These are phyloP conservation scores for Camarhynchus parvulus DNA, from an alignment of 2,113 vertebrate genomes.

Conservation along the genomic window DNA sequence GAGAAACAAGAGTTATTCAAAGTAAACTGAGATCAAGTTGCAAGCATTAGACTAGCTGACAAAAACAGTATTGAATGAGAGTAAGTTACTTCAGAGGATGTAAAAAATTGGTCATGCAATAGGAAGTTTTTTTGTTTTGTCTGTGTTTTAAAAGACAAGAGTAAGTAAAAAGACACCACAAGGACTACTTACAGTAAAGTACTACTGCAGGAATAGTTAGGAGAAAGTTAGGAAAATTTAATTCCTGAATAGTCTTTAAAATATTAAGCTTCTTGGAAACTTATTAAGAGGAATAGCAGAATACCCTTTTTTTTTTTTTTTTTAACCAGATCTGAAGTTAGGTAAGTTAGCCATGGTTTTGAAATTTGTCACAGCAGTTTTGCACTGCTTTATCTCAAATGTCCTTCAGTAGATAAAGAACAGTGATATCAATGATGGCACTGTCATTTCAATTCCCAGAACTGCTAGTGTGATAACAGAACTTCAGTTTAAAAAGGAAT, in stretches of 20 bases:
- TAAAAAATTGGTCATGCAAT: neutral
- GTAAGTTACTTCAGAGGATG: rapidly evolving
- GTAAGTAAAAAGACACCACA: neutral
- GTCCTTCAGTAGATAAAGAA: constrained; percentile 19
- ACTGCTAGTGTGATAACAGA: neutral
- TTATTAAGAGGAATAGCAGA: neutral
- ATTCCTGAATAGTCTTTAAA: neutral
- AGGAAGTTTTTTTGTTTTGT: neutral
- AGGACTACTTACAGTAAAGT: neutral
- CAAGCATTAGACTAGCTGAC: neutral
- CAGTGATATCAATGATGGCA: constrained; percentile 1
- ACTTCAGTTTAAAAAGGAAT: neutral
- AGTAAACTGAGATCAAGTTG: neutral
- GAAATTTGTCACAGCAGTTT: neutral
- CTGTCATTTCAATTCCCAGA: constrained; percentile 32
- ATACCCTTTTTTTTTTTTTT: neutral
- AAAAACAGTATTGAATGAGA: neutral
- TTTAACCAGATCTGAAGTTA: neutral
- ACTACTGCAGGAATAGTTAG: neutral
- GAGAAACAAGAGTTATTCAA: neutral
- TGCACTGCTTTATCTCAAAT: neutral
- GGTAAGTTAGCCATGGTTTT: neutral
- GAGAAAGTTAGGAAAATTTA: neutral
- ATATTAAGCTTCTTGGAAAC: neutral
- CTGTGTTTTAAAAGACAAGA: neutral